phyloP scores from a whole-genome alignment of 2,797 vertebrate genomes.

The Tenualosa thibaudeaui region DNA sequence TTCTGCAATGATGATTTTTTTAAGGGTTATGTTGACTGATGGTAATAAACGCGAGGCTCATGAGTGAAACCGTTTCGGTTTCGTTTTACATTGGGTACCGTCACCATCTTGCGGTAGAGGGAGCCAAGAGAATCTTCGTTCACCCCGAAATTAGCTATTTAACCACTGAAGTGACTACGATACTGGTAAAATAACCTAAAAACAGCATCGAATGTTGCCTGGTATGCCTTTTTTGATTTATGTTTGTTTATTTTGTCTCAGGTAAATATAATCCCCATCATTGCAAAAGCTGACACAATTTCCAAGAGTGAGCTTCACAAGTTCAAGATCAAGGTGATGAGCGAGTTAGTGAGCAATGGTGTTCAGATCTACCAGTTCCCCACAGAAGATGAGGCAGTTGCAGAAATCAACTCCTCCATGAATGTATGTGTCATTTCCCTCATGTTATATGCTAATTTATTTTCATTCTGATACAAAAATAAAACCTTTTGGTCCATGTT shows the following conservation, averaged over 20 bases:
- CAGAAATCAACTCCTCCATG: slow-evolving; percentile 96
- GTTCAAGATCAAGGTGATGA: slow-evolving; percentile 98
- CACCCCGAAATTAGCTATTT: too few species aligned
- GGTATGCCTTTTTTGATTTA: too few species aligned
- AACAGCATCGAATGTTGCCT: too few species aligned
- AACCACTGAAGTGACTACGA: too few species aligned
- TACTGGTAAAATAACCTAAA: too few species aligned
- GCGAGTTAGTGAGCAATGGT: slow-evolving; percentile 95
- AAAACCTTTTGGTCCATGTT: background rate
- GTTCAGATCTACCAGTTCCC: slow-evolving; percentile 99
- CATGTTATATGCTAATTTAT: background rate
- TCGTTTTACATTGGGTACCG: too few species aligned
- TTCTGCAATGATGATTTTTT: too few species aligned
- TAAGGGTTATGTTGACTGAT: too few species aligned
- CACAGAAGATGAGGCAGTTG: slow-evolving; percentile 90
- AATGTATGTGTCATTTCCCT: slow-evolving; percentile 73
- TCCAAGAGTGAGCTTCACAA: slow-evolving; percentile 94
- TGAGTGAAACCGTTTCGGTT: too few species aligned
- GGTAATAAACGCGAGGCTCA: too few species aligned
- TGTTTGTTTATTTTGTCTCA: slow-evolving; percentile 49
- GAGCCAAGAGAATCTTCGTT: background rate
- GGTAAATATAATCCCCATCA: slow-evolving; percentile 97
- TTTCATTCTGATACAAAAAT: background rate
- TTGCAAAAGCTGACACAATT: slow-evolving; percentile 95
- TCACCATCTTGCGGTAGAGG: background rate